Percentiles rank a stretch among this genome's conserved stretches.
Conservation (phyloP, 2,888 invertebrate species). For the Cyclophora albipunctata region DNA sequence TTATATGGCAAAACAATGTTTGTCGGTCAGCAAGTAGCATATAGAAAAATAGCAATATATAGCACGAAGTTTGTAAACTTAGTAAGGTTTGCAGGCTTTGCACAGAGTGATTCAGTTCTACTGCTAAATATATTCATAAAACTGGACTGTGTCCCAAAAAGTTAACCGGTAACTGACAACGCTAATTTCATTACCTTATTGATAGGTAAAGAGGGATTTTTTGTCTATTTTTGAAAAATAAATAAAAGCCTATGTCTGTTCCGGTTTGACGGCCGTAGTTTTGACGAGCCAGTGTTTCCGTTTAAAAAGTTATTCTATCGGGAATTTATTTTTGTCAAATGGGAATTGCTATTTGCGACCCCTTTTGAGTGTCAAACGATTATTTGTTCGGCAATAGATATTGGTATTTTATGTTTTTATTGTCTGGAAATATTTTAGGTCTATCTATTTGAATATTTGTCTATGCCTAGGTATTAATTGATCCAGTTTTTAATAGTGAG, state of each 20-base stretch:
- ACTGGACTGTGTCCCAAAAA: neutral
- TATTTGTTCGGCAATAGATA: neutral
- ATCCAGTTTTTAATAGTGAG: too few species aligned
- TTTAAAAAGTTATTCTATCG: neutral
- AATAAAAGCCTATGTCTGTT: constrained; percentile 51
- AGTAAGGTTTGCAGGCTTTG: too few species aligned
- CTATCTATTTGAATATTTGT: too few species aligned
- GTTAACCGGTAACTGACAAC: constrained; percentile 15
- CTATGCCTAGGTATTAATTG: too few species aligned
- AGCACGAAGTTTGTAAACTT: too few species aligned
- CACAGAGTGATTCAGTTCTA: too few species aligned
- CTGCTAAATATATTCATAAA: too few species aligned
- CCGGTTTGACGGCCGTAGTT: constrained; percentile 24
- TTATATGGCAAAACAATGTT: too few species aligned
- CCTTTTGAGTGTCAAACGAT: too few species aligned
- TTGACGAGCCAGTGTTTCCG: constrained; percentile 1
- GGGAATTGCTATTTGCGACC: too few species aligned
- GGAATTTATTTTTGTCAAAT: neutral
- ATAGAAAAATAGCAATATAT: too few species aligned
- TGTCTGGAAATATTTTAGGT: neutral
- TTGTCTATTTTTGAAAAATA: constrained; percentile 32
- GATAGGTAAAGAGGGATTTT: constrained; percentile 16
- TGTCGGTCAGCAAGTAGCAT: too few species aligned
- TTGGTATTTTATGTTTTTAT: neutral
- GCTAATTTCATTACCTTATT: constrained; percentile 32